Percentiles rank a stretch among this genome's conserved stretches.
Conservation (phyloP, 2,797 vertebrate species). For the Sarcoramphus papa region DNA sequence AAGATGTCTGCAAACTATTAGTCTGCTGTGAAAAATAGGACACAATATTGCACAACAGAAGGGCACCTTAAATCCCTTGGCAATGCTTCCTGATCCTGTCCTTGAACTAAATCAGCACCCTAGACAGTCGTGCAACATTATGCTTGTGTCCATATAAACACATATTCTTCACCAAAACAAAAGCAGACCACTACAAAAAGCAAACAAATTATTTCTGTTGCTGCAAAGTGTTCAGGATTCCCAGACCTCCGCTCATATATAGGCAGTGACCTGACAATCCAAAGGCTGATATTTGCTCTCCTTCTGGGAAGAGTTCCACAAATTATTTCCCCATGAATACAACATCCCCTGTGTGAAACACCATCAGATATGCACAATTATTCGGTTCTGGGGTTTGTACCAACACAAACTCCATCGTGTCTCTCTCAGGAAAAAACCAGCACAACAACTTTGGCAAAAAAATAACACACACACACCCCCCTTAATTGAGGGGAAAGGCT, state of each 20-base stretch:
- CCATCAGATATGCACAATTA: neutral
- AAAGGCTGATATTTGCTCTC: neutral
- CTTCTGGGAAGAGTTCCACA: neutral
- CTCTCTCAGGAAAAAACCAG: neutral
- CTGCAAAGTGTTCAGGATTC: neutral
- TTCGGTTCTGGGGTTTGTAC: neutral
- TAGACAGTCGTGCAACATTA: neutral
- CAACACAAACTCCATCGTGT: neutral
- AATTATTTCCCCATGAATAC: neutral
- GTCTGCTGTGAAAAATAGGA: neutral
- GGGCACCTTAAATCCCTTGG: neutral
- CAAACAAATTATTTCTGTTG: neutral
- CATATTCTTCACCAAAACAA: neutral
- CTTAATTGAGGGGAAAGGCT: neutral
- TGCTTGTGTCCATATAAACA: fast-evolving
- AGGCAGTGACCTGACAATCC: neutral
- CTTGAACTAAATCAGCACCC: neutral
- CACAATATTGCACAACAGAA: neutral
- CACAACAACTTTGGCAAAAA: neutral
- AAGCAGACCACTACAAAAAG: neutral
- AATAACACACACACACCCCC: neutral
- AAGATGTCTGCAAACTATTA: neutral
- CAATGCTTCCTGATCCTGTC: neutral
- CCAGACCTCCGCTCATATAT: neutral
- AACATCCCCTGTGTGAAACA: neutral